Base-by-base conservation (phyloP, 2,113 vertebrate species). In the Crotalus horridus region DNA sequence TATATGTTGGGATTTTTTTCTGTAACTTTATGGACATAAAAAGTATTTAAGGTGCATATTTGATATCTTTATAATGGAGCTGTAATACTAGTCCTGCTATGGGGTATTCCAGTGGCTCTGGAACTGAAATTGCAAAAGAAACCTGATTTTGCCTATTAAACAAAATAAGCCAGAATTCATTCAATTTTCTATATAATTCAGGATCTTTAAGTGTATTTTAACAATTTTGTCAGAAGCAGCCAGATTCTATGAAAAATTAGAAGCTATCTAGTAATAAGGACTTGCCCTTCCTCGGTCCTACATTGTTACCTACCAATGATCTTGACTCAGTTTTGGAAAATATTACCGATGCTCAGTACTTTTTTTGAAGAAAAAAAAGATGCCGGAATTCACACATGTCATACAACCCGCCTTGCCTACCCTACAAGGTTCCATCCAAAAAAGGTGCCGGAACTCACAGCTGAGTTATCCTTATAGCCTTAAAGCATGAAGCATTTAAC, bases 401-500 rank as follows among this genome's bases (percentile, higher is more conserved):
- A 46, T 46, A 46, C 46, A 46, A 46, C 46, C 46, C 46, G 4
- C 46, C 46, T 46, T 46, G 46, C 46, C 46, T 46, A 46, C 46
- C 46, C 46, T 46, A 46, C 46, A 43, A 43, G 43, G 43, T 43
- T 43, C 43, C 43, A 46, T 46, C 46, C 46, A 0, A 46, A 46
- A 46, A 46, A 46, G 46, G 46, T 46, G 46, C 46, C 4, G 4
- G 46, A 46, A 46, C 43, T 43, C 59, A 46, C 15, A 89, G 88
- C 46, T 69, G 91, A 94, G 88, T 69, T 74, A 74, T 93, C 29
- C 87, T 29, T 13, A 87, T 85, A 33, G 54, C 29, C 17, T 95
- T 90, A 92, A 0, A 85, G 54, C 87, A 91, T 87, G 24, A 95
- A 96, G 51, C 1, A 85, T 95, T 94, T 90, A 89, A 86, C 94